Evolutionary conservation across 1,140 invertebrate species (phyloP), one percentile per base, ranked within the genome.

Genomic region (Monomorium pharaonis): DNA sequence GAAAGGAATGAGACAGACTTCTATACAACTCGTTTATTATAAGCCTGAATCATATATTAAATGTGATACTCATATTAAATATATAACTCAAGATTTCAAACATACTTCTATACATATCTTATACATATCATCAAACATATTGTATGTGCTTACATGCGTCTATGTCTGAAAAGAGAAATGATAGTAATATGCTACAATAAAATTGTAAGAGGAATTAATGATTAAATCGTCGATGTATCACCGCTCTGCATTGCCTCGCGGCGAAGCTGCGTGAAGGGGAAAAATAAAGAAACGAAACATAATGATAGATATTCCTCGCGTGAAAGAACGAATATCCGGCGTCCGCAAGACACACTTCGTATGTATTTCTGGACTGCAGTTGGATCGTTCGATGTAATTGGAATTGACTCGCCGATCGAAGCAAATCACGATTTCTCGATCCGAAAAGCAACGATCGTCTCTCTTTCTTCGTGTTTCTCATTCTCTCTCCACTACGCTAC

Each of bases 11-110:
- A 72, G 24, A 83, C 37, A 27, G 18, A 16, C 2, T 91, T 92
- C 88, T 93, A 93, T 94, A 93, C 93, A 93, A 93, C 92, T 91
- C 91, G 90, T 94, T 93, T 94, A 93, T 93, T 94, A 90, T 92
- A 94, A 91, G 91, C 92, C 93, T 92, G 91, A 94, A 93, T 93
- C 89, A 93, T 93, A 93, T 93, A 93, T 93, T 92, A 92, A 92
- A 92, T 92, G 91, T 37, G 37, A 7, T 93, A 90, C 89, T 88
- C 88, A 88, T 88, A 88, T 91, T 93, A 88, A 92, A 92, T 93
- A 92, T 92, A 93, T 88, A 93, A 92, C 92, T 92, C 90, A 93
- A 93, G 85, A 37, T 92, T 89, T 90, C 78, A 90, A 88, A 89
- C 88, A 91, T 89, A 80, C 72, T 63, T 88, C 77, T 89, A n/a